A percentile compares a stretch with the other conserved stretches of the same genome.
These are phyloP conservation scores for Mus minutoides DNA, from an alignment of 2,797 vertebrate genomes.

Conservation along the genomic window DNA sequence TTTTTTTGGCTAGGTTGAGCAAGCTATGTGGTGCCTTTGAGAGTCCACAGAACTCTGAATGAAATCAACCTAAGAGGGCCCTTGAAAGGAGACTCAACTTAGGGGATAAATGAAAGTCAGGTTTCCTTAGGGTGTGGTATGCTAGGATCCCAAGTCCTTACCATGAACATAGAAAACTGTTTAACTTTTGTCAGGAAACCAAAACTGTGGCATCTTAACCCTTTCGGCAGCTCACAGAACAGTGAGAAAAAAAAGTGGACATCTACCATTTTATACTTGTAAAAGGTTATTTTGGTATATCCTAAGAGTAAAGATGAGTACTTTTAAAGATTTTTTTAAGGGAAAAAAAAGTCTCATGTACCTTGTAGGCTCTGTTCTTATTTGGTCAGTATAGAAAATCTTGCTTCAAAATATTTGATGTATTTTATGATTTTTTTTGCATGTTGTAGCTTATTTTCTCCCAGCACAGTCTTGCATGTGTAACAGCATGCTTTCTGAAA, in stretches of 20 bases:
- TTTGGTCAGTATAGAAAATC: background rate
- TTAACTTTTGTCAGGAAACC: constrained; percentile 3
- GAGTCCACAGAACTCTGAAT: constrained; percentile 60
- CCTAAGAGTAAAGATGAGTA: constrained; percentile 4
- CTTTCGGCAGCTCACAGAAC: constrained; percentile 23
- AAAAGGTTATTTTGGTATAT: constrained; percentile 42
- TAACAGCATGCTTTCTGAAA: background rate
- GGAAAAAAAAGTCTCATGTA: background rate
- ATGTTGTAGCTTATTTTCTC: background rate
- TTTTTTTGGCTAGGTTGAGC: constrained; percentile 52
- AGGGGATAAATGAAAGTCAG: constrained; percentile 36
- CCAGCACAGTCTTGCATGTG: background rate
- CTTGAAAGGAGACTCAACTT: constrained; percentile 83
- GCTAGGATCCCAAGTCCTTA: constrained; percentile 2
- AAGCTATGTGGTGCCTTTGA: constrained; percentile 64
- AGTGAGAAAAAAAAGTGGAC: background rate
- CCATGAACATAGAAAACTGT: background rate
- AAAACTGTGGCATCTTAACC: background rate
- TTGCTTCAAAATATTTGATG: background rate
- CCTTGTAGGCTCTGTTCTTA: background rate
- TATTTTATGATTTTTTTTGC: background rate
- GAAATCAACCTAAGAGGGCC: constrained; percentile 76
- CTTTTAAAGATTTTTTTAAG: constrained; percentile 1
- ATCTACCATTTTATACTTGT: constrained; percentile 25
- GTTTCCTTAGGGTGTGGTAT: background rate